A percentile compares a stretch with the other conserved stretches of the same genome.
These are phyloP conservation scores for Florisuga fusca DNA, from an alignment of 2,797 vertebrate species.

Conservation along the genomic window DNA sequence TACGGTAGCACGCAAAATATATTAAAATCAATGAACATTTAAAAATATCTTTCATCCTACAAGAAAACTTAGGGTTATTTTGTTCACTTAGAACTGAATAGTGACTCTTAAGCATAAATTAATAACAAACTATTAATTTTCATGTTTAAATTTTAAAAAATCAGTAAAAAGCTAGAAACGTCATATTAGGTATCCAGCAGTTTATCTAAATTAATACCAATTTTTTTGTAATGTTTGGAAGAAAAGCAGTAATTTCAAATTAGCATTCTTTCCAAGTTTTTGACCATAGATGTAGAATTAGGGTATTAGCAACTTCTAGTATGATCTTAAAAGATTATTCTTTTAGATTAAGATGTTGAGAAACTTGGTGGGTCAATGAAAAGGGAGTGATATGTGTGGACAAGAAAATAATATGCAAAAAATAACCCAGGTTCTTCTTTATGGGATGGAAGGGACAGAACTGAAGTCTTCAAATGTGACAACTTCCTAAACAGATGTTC, in stretches of 20 bases:
- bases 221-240: background rate
- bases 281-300: background rate
- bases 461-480: background rate
- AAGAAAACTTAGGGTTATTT: background rate
- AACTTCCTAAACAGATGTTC: background rate
- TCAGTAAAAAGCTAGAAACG: background rate
- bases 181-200: background rate
- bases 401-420: background rate
- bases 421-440: background rate
- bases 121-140: background rate
- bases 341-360: background rate
- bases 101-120: background rate
- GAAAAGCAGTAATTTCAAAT: background rate
- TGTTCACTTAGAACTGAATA: background rate
- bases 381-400: background rate
- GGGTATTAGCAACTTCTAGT: background rate
- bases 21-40: background rate
- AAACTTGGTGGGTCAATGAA: background rate
- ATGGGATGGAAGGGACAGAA: background rate
- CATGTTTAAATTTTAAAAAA: background rate
- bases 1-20: background rate
- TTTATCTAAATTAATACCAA: background rate
- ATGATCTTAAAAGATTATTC: background rate
- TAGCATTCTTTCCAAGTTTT: background rate
- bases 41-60: background rate